phyloP scores from a whole-genome alignment of 35 echinoderm and acorn worm genomes.

The Hemicentrotus pulcherrimus region DNA sequence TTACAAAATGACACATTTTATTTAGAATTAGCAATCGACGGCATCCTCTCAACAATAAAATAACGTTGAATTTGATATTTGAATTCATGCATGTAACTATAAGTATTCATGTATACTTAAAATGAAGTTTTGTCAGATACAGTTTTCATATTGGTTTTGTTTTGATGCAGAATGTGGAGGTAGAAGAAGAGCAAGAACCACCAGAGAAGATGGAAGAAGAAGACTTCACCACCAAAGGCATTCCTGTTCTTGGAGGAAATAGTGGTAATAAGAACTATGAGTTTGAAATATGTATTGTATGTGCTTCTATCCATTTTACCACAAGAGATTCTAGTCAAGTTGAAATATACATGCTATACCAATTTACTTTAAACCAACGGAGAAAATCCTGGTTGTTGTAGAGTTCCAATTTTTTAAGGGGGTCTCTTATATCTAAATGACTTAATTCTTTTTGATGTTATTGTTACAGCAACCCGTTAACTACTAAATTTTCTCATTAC shows the following conservation, averaged over 20 bases:
- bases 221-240: constrained; percentile 51
- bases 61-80: neutral
- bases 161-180: constrained; percentile 48
- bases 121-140: neutral
- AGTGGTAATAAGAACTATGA: neutral
- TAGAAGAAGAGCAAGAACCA: constrained; percentile 55
- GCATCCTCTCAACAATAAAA: neutral
- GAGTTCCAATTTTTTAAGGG: no score
- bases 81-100: neutral
- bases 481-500: no score
- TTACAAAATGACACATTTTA: neutral
- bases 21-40: neutral
- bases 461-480: no score
- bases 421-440: no score
- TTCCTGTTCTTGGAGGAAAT: constrained; percentile 57
- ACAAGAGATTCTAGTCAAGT: no score
- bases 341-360: no score
- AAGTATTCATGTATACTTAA: neutral
- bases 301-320: no score
- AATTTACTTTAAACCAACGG: no score
- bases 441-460: no score
- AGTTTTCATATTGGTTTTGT: neutral
- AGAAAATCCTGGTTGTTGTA: no score
- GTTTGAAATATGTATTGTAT: no score
- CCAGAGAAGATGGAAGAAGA: constrained; percentile 53